Conservation (phyloP, 2,797 vertebrate species). For the Cheirogaleus major region DNA sequence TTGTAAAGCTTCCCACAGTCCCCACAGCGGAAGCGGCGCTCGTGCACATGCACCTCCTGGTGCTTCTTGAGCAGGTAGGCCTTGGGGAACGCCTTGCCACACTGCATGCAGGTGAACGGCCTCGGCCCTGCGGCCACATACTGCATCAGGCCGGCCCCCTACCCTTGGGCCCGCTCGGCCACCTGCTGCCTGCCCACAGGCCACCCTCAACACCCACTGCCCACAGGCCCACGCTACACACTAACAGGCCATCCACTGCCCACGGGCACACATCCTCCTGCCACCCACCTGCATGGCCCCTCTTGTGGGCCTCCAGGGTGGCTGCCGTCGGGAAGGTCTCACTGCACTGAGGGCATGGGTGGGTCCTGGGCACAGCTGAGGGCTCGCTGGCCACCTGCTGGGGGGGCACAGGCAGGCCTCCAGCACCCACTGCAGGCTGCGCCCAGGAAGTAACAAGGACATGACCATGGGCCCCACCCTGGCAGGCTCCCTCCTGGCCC, state of each 20-base stretch:
- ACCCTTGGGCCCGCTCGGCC: not conserved
- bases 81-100: constrained; percentile 96
- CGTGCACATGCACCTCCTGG: constrained; percentile 94
- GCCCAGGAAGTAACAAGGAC: not conserved
- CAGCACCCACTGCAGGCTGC: not conserved
- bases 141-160: not conserved
- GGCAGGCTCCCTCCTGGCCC: not conserved
- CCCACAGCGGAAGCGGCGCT: constrained; percentile 96
- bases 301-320: constrained; percentile 93
- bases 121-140: constrained; percentile 89
- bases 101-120: constrained; percentile 93
- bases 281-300: constrained; percentile 91
- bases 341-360: constrained; percentile 93
- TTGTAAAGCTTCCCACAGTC: constrained; percentile 99
- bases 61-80: constrained; percentile 98
- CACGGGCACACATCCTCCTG: not conserved
- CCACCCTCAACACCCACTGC: not conserved
- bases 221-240: not conserved
- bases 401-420: not conserved
- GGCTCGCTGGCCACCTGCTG: constrained; percentile 80
- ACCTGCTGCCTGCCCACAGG: not conserved
- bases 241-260: not conserved
- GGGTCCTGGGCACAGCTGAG: constrained; percentile 83
- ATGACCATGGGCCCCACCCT: not conserved
- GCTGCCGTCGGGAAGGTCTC: constrained; percentile 91